A percentile compares a stretch with the other conserved stretches of the same genome.
These are phyloP conservation scores for Pseudochaenichthys georgianus DNA, from an alignment of 2,797 vertebrate genomes.

Conservation along the genomic window DNA sequence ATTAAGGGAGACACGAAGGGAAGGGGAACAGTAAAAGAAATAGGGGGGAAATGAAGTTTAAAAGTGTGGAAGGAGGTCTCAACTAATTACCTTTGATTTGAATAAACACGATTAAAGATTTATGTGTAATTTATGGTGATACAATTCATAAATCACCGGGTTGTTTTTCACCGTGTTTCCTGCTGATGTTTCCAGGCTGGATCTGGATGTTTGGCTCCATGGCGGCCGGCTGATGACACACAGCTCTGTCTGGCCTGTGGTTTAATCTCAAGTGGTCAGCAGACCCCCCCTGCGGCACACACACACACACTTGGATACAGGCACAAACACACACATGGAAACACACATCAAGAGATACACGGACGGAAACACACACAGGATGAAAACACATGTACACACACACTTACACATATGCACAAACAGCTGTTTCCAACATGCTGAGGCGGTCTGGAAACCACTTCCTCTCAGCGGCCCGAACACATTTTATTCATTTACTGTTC, in stretches of 20 bases:
- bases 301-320: conserved; percentile 16
- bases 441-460: conserved; percentile 83
- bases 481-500: conserved; percentile 83
- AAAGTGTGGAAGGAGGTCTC: background rate
- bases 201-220: conserved; percentile 56
- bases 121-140: background rate
- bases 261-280: conserved; percentile 79
- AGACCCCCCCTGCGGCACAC: conserved; percentile 43
- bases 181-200: conserved; percentile 43
- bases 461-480: conserved; percentile 79
- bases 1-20: background rate
- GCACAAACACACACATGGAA: conserved; percentile 22
- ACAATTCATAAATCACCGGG: conserved; percentile 4
- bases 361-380: conserved; percentile 64
- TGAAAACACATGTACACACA: conserved; percentile 62
- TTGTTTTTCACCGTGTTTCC: conserved; percentile 11
- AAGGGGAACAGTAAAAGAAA: background rate
- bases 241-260: conserved; percentile 78
- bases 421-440: conserved; percentile 84
- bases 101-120: background rate
- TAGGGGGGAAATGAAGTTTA: background rate
- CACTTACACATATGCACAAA: conserved; percentile 50
- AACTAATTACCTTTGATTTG: background rate
- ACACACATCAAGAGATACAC: conserved; percentile 54
- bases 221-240: conserved; percentile 75